Percentiles rank a stretch among this genome's conserved stretches.
phyloP scores from a whole-genome alignment of 2,888 invertebrate species.

The Xestia ashworthii region DNA sequence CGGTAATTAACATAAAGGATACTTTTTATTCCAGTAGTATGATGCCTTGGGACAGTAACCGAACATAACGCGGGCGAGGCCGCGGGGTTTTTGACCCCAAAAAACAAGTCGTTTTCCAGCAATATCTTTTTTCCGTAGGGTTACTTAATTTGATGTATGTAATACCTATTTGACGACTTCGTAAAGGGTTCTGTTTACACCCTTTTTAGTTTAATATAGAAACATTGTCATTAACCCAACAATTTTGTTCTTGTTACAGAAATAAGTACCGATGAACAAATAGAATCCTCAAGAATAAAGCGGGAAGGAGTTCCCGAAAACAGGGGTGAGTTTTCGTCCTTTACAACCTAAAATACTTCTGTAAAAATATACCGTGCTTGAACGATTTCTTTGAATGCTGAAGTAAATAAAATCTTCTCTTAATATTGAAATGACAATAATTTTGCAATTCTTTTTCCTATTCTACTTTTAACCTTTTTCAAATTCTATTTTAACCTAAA shows the following conservation, averaged over 20 bases:
- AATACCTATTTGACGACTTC: too few species aligned
- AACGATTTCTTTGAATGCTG: slow-evolving; percentile 63
- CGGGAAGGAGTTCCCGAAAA: slow-evolving; percentile 88
- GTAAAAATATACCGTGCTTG: slow-evolving; percentile 74
- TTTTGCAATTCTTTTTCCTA: slow-evolving; percentile 40
- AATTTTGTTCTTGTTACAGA: slow-evolving; percentile 82
- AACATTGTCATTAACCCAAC: not conserved
- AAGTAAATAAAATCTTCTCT: slow-evolving; percentile 32
- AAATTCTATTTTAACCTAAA: slow-evolving; percentile 47
- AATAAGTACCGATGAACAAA: slow-evolving; percentile 80
- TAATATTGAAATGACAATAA: slow-evolving; percentile 29
- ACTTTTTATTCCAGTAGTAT: too few species aligned
- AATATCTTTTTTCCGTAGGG: too few species aligned
- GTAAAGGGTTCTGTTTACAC: too few species aligned
- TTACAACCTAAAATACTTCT: slow-evolving; percentile 48
- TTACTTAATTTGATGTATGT: too few species aligned
- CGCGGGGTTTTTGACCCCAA: too few species aligned
- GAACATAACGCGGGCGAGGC: too few species aligned
- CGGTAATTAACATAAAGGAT: too few species aligned
- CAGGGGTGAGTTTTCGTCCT: slow-evolving; percentile 83
- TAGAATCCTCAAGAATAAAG: slow-evolving; percentile 87
- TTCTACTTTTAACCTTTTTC: slow-evolving; percentile 56
- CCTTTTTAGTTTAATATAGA: too few species aligned
- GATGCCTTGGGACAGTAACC: too few species aligned
- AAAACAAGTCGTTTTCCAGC: too few species aligned